Evolutionary conservation across 2,797 vertebrate genomes (phyloP), one percentile per base, ranked within the genome.

Genomic region (Anisognathus igniventris): DNA sequence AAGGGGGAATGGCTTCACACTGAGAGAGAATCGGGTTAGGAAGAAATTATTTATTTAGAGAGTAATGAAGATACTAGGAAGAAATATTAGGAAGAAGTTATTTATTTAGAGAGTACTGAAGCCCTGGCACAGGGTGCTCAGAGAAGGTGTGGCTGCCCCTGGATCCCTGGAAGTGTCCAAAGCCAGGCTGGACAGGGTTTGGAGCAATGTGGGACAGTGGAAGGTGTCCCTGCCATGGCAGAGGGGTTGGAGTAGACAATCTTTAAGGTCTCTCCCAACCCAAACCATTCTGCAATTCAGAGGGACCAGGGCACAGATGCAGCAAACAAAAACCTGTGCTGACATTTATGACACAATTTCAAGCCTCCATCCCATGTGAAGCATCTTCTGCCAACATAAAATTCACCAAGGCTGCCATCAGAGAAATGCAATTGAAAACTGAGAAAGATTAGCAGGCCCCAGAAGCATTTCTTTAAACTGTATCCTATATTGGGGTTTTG

Each of bases 111-210:
- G 30, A 47, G 31, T 12, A 28, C 21, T 6, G 11, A 82, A n/a
- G 12, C 28, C 37, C 12, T 64, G 64, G 71, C 50, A 64, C n/a
- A 82, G 57, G 22, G 2, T 56, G 17, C 17, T 9, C 28, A 51
- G 64, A 70, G 57, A 0, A 76, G 78, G n/a, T 68, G 56, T 12
- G 40, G 48, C 23, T 75, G 40, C 20, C 24, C n/a, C 50, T 74
- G 70, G 60, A 57, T 57, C 37, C 28, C 18, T 83, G 57, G 10
- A 0, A 70, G 21, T 39, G 14, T 0, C 37, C 28, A 45, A 64
- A 37, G 21, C 8, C 57, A 76, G n/a, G 24, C 0, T 35, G 64
- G n/a, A 70, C 0, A 0, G 3, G 23, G 10, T 17, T n/a, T 22
- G 68, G 40, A 80, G 68, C 6, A 14, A 1, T 14, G 6, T 58